phyloP scores from a whole-genome alignment of 2,797 vertebrate genomes.

The Lacerta viridis region DNA sequence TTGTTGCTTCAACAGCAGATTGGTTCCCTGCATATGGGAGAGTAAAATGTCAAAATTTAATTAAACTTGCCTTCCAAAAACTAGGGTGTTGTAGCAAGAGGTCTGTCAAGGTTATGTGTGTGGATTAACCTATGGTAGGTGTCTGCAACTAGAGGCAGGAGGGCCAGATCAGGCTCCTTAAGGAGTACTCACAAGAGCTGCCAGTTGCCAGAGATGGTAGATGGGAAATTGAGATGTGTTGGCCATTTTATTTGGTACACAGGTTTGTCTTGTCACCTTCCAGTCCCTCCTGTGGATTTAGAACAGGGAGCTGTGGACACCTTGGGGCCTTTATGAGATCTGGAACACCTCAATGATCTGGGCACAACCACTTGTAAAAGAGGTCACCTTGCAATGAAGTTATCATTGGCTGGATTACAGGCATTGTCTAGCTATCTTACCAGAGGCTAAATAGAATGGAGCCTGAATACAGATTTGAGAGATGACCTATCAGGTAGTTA shows the following conservation, averaged over 20 bases:
- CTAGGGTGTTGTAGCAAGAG: neutral
- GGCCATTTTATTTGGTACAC: neutral
- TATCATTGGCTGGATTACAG: neutral
- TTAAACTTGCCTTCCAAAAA: neutral
- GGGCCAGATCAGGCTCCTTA: no score
- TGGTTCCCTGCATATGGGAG: no score
- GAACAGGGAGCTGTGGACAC: neutral
- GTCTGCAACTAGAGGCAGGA: no score
- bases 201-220: no score
- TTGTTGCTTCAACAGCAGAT: no score
- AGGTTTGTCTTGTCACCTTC: neutral
- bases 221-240: no score
- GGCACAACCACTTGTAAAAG: neutral
- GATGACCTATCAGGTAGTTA: neutral
- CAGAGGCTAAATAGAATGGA: neutral
- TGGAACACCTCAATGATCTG: neutral
- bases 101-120: neutral
- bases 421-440: no score
- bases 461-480: neutral
- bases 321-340: neutral
- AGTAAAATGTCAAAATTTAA: no score
- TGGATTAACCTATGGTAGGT: no score
- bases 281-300: no score
- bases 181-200: no score
- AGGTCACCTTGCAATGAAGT: slow-evolving; percentile 23